These are phyloP conservation scores for Streptopelia turtur DNA, from an alignment of 2,797 vertebrate genomes.

Conservation along the genomic window DNA sequence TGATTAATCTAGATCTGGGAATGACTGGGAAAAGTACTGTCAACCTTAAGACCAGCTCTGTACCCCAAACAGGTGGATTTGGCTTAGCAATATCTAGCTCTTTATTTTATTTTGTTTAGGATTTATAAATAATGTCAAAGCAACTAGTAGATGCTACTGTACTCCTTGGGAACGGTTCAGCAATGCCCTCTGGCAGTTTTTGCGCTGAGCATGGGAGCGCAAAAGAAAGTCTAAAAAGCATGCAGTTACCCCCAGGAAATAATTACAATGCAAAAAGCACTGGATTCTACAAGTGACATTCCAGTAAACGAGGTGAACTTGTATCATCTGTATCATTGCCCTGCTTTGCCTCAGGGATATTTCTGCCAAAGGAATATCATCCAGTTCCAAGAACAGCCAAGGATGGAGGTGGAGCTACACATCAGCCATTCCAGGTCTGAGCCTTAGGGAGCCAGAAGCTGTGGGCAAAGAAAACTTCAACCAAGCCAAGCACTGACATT, in stretches of 20 bases:
- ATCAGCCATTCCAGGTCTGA: not conserved
- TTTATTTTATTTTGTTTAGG: not conserved
- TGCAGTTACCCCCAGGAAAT: constrained; percentile 63
- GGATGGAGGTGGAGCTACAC: not conserved
- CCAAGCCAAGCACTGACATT: not conserved
- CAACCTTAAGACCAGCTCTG: not conserved
- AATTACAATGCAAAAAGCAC: constrained; percentile 61
- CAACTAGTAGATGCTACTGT: not conserved
- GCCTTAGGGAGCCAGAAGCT: constrained; percentile 2
- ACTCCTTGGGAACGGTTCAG: constrained; percentile 60
- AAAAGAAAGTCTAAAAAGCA: constrained; percentile 61
- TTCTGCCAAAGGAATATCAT: constrained; percentile 52
- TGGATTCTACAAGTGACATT: constrained; percentile 60
- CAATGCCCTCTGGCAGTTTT: constrained; percentile 32
- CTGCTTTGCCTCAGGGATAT: constrained; percentile 59
- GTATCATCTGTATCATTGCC: constrained; percentile 64
- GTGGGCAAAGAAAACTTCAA: constrained; percentile 8
- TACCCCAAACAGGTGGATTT: not conserved
- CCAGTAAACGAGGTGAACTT: constrained; percentile 64
- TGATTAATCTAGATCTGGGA: not conserved
- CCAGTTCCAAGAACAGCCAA: constrained; percentile 51
- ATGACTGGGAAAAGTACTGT: not conserved
- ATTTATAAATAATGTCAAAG: constrained; percentile 6
- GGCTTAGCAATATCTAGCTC: not conserved
- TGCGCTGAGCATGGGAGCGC: constrained; percentile 50